Percentiles rank a stretch among this genome's conserved stretches.
Conservation (phyloP, 1,140 invertebrate genomes). For the Spodoptera litura region DNA sequence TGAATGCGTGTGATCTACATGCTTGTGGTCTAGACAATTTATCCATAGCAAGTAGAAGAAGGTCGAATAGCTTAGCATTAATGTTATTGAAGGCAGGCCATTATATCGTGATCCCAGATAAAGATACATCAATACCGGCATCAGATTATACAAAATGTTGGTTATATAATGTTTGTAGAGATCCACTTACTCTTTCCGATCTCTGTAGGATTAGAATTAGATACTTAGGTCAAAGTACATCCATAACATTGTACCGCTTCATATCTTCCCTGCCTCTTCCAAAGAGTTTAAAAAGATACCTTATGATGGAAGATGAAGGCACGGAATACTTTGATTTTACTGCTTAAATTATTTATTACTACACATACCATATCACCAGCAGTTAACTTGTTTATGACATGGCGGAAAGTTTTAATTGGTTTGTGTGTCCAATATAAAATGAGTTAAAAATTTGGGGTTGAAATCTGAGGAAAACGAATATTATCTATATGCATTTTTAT, state of each 20-base stretch:
- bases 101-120: constrained; percentile 55
- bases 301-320: constrained; percentile 82
- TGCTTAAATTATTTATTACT: too few relatives aligned
- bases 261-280: constrained; percentile 75
- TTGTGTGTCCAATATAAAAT: too few relatives aligned
- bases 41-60: constrained; percentile 73
- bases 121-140: constrained; percentile 51
- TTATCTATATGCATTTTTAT: constrained; percentile 54
- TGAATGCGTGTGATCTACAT: constrained; percentile 78
- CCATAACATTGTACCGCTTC: constrained; percentile 62
- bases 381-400: too few relatives aligned
- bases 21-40: constrained; percentile 81
- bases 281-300: constrained; percentile 74
- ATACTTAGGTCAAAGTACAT: constrained; percentile 50
- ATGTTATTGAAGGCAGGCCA: constrained; percentile 82
- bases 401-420: too few relatives aligned
- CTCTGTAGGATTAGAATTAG: constrained; percentile 77
- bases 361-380: too few relatives aligned
- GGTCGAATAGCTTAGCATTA: constrained; percentile 66
- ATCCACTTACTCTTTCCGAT: constrained; percentile 69
- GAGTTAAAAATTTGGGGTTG: too few relatives aligned
- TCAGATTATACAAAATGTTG: constrained; percentile 60
- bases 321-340: neutral
- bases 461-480: neutral
- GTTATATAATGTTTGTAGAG: constrained; percentile 64